Base-by-base conservation (phyloP, 1,140 invertebrate species). In the Zaprionus ghesquierei region DNA sequence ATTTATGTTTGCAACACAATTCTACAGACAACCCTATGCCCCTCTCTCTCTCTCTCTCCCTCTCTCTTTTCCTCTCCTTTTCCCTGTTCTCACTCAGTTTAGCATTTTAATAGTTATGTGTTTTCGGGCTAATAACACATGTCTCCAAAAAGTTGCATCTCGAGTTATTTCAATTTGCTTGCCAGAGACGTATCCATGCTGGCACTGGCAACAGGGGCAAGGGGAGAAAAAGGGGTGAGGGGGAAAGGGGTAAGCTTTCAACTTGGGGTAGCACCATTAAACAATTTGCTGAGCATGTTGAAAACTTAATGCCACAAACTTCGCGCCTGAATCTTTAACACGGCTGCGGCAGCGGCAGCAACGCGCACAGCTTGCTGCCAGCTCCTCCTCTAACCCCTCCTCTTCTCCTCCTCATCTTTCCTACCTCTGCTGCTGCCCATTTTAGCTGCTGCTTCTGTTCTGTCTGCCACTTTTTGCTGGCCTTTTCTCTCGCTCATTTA, bases 101-200 rank as follows among this genome's bases (percentile, higher is more conserved):
- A 60, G 9, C 35, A 5, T 69, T 69, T 54, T 62, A 69, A 69
- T 51, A 58, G 46, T 56, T 53, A 20, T 73, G 50, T 61, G 55
- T 69, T 61, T 73, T 70, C 65, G 51, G 66, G 66, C 66, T 79
- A 79, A 78, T 79, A 69, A 64, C 76, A 74, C 75, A 82, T 82
- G 79, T 82, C 81, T 56, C 59, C 55, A 63, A 77, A 81, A 71
- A 29, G 25, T 81, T 79, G 66, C 64, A 79, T 68, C 27, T 69
- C 65, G 62, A 71, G 73, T 82, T 82, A 79, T 71, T 79, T 82
- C 73, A 84, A 75, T 79, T 79, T 82, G 81, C 72, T 65, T 51
- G 58, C 49, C 49, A 61, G 61, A 25, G 35, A 58, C 54, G 66
- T 84, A 68, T 76, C 63, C 62, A 54, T 62, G 65, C 56, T 46